Percentiles rank a stretch among this genome's conserved stretches.
Evolutionary conservation across 2,113 vertebrate genomes (phyloP).

Genomic region (Azemiops feae): DNA sequence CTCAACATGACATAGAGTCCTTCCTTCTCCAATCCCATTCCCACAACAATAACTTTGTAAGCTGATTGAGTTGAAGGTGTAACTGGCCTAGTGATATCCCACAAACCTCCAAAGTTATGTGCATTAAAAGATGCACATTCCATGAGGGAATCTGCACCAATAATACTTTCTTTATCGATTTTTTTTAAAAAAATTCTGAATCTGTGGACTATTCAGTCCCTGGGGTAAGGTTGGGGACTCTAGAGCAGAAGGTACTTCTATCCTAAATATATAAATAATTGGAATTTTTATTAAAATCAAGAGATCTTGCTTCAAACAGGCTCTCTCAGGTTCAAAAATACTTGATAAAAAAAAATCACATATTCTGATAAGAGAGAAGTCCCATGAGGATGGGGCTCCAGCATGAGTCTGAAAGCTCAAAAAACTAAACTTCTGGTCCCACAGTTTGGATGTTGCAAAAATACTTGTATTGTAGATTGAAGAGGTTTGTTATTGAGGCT

Average conservation of each 20-base stretch:
- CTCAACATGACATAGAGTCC: neutral
- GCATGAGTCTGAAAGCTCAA: neutral
- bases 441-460: neutral
- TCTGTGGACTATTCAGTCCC: neutral
- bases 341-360: neutral
- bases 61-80: neutral
- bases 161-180: neutral
- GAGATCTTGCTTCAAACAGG: neutral
- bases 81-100: neutral
- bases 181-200: neutral
- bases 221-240: neutral
- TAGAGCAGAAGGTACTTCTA: neutral
- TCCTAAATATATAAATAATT: neutral
- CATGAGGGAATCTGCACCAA: neutral
- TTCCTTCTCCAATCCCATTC: neutral
- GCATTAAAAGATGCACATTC: neutral
- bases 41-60: neutral
- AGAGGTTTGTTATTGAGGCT: neutral
- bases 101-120: neutral
- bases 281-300: neutral
- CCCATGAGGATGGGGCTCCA: neutral
- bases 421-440: neutral
- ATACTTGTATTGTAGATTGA: neutral
- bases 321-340: neutral
- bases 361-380: neutral